Evolutionary conservation across 2,797 vertebrate genomes (phyloP).

Genomic region (Characodon lateralis): DNA sequence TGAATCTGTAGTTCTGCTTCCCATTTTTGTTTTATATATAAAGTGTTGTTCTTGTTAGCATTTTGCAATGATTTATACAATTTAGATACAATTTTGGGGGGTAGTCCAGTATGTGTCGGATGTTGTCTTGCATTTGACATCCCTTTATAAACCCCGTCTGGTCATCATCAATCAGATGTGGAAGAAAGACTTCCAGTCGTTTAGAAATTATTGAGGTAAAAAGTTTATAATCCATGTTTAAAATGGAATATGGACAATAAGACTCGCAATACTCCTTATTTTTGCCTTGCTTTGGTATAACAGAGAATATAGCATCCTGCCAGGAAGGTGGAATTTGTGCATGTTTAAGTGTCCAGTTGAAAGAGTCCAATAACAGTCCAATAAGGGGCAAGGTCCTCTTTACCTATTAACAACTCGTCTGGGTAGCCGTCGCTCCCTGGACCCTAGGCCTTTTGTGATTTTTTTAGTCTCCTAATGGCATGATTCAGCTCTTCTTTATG

Average conservation of each 20-base stretch:
- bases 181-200: not conserved
- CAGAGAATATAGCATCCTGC: not conserved
- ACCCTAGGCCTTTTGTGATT: not conserved
- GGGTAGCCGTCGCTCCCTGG: no score
- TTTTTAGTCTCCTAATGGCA: not conserved
- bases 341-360: not conserved
- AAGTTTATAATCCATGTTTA: not conserved
- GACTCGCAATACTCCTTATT: not conserved
- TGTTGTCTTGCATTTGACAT: not conserved
- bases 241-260: not conserved
- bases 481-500: not conserved
- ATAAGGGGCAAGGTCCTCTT: not conserved
- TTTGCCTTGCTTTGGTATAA: not conserved
- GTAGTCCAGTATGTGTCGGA: not conserved
- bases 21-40: no score
- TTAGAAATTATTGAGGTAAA: not conserved
- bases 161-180: not conserved
- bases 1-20: no score
- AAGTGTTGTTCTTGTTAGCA: no score
- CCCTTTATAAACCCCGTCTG: constrained; percentile 1
- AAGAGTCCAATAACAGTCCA: not conserved
- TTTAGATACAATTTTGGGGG: no score
- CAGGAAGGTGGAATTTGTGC: not conserved
- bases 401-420: not conserved
- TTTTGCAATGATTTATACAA: no score